Evolutionary conservation across 2,888 invertebrate genomes (phyloP).

Genomic region (Muschampia plurimacula): DNA sequence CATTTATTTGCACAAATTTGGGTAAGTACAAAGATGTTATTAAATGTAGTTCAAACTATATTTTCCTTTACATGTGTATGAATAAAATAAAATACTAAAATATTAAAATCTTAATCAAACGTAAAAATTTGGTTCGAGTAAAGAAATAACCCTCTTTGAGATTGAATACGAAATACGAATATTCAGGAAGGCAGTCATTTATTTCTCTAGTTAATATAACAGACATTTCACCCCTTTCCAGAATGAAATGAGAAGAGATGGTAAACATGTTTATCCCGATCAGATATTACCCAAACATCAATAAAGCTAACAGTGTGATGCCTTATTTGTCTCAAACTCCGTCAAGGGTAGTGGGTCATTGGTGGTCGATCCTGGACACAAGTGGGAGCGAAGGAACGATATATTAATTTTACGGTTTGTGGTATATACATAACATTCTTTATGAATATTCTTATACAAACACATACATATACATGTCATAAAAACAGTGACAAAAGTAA

Average conservation of each 20-base stretch:
- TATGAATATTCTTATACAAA: too few relatives aligned
- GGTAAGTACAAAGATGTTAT: too few relatives aligned
- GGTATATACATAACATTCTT: too few relatives aligned
- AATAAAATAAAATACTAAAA: too few relatives aligned
- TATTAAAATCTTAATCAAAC: too few relatives aligned
- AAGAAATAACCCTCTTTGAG: not conserved
- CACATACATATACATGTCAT: too few relatives aligned
- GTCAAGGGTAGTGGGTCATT: constrained; percentile 51
- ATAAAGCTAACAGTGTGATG: constrained; percentile 50
- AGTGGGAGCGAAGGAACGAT: not conserved
- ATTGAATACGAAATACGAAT: not conserved
- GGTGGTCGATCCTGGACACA: constrained; percentile 34
- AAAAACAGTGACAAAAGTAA: too few relatives aligned
- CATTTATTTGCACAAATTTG: too few relatives aligned
- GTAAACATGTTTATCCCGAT: constrained; percentile 49
- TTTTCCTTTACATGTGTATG: too few relatives aligned
- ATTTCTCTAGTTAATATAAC: not conserved
- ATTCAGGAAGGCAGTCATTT: not conserved
- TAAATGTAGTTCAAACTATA: too few relatives aligned
- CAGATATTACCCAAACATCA: constrained; percentile 52
- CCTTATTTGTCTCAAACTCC: constrained; percentile 52
- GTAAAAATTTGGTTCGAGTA: too few relatives aligned
- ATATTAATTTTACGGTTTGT: too few relatives aligned
- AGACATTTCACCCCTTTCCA: not conserved
- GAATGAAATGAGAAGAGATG: constrained; percentile 13